Evolutionary conservation across 2,888 invertebrate species (phyloP).

Genomic region (Apamea anceps): DNA sequence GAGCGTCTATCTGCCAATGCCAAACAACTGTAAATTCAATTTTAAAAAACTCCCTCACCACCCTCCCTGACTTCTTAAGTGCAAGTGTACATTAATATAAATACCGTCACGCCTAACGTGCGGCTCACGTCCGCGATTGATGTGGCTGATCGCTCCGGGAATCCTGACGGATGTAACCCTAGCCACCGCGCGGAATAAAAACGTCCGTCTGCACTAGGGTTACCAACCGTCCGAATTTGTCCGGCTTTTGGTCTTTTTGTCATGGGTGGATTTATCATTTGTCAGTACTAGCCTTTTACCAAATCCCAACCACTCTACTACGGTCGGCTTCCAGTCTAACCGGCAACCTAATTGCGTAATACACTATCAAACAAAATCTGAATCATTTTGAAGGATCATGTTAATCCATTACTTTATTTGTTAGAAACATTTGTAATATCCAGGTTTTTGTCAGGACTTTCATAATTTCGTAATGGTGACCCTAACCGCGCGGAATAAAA

Average conservation of each 20-base stretch:
- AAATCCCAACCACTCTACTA: neutral
- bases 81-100: slow-evolving; percentile 61
- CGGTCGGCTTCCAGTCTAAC: neutral
- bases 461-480: slow-evolving; percentile 44
- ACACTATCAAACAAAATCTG: too few relatives aligned
- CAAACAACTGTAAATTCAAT: slow-evolving; percentile 20
- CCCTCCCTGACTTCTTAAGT: slow-evolving; percentile 32
- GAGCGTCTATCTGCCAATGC: slow-evolving; percentile 8
- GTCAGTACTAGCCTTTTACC: neutral
- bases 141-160: slow-evolving; percentile 63
- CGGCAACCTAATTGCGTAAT: too few relatives aligned
- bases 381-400: too few relatives aligned
- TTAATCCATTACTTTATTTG: too few relatives aligned
- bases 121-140: slow-evolving; percentile 64
- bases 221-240: neutral
- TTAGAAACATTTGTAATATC: too few relatives aligned
- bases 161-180: slow-evolving; percentile 71
- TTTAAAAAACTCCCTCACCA: slow-evolving; percentile 5
- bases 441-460: too few relatives aligned
- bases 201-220: slow-evolving; percentile 36
- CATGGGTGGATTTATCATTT: neutral
- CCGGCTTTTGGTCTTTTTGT: neutral
- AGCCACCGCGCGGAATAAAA: slow-evolving; percentile 72
- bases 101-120: slow-evolving; percentile 54
- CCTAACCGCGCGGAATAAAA: slow-evolving; percentile 71